Evolutionary conservation across 2,797 vertebrate genomes (phyloP).

Genomic region (Merluccius polli): DNA sequence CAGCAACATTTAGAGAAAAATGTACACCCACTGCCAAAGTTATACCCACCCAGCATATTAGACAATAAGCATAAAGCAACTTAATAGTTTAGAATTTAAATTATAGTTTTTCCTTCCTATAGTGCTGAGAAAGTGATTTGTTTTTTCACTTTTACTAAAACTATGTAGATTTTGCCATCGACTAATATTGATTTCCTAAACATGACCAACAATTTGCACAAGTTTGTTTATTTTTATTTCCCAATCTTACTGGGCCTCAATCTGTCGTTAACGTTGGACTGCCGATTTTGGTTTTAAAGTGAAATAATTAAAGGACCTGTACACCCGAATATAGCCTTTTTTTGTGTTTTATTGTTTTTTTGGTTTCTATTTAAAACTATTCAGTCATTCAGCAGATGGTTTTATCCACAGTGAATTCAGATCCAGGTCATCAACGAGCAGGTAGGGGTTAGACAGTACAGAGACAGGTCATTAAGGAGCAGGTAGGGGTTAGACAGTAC

Average conservation of each 20-base stretch:
- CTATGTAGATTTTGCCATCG: background rate
- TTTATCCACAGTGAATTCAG: background rate
- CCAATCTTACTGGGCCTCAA: background rate
- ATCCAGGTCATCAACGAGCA: too few species aligned
- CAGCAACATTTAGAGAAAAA: conserved; percentile 1
- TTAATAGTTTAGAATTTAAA: background rate
- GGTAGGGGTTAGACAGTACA: too few species aligned
- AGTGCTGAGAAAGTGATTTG: too few species aligned
- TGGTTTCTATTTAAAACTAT: background rate
- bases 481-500: too few species aligned
- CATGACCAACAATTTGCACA: background rate
- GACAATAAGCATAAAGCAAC: background rate
- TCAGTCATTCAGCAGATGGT: background rate
- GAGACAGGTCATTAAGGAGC: too few species aligned
- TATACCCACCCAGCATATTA: background rate
- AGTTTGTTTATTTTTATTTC: background rate
- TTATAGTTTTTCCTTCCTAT: background rate
- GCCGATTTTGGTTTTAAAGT: background rate
- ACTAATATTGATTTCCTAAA: background rate
- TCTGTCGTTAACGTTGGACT: too few species aligned
- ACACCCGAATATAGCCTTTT: background rate
- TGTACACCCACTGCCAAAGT: background rate
- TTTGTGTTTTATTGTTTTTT: background rate
- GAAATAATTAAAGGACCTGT: background rate
- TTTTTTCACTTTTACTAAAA: background rate